Base-by-base conservation (phyloP, 2,113 vertebrate genomes). In the human region DNA sequence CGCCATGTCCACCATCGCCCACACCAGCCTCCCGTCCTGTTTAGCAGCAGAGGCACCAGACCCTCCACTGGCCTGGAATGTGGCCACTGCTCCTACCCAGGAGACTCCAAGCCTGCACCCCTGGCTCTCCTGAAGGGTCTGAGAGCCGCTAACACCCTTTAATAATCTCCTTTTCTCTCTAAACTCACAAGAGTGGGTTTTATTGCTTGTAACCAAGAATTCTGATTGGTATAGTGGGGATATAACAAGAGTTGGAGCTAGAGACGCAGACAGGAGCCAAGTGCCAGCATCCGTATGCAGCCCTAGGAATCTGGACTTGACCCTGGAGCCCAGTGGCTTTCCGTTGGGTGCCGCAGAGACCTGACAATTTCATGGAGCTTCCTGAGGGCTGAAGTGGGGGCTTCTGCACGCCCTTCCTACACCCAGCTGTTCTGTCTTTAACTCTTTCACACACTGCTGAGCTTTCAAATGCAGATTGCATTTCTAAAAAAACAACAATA, bases 321-420 rank as follows among this genome's bases (percentile, higher is more conserved):
- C 79, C 14, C 12, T 4, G 35, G 61, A 72, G 11, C 32, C 43
- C 35, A 3, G 27, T 14, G 38, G 7, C 38, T 59, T 55, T n/a
- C 32, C 3, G 1, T 0, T 4, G 4, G 4, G 0, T 3, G 1
- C 1, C 0, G 27, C 8, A 12, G 18, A n/a, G 50, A 32, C 8
- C 35, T 48, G 6, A 1, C 1, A 22, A 32, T 38, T 10, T 52
- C 8, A 4, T 3, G 18, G n/a, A 30, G 8, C 76, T 48, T 52
- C 30, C 48, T 3, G 5, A 35, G 17, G 76, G 76, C 17, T n/a
- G 76, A 52, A 0, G 5, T n/a, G 10, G 76, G 76, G 18, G 5
- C 32, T 35, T 22, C 18, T n/a, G 32, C 76, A n/a, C 18, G 5
- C 27, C 5, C 18, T 50, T 18, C 43, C 27, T 17, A 43, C 40